Evolutionary conservation across 2,113 vertebrate species (phyloP).

Genomic region (Triplophysa dalaica): DNA sequence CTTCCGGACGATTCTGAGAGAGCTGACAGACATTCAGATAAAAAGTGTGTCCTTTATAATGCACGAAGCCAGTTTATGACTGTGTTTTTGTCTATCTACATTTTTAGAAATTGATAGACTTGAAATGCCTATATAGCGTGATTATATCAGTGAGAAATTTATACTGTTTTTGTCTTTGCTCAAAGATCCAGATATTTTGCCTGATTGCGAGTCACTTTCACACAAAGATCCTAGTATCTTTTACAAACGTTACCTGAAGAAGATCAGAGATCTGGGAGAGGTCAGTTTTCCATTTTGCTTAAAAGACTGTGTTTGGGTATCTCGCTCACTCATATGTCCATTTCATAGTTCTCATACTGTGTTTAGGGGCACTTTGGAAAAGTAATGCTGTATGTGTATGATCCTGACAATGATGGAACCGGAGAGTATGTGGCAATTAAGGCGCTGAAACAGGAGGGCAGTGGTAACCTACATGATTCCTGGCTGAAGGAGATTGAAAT

Average conservation of each 20-base stretch:
- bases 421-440: slow-evolving; percentile 93
- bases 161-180: neutral
- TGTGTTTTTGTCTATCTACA: neutral
- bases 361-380: slow-evolving; percentile 92
- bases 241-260: slow-evolving; percentile 89
- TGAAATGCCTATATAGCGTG: no score
- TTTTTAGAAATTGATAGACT: no score
- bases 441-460: slow-evolving; percentile 82
- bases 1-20: slow-evolving; percentile 83
- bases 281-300: slow-evolving; percentile 63
- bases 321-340: neutral
- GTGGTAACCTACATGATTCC: slow-evolving; percentile 71
- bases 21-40: slow-evolving; percentile 83
- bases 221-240: slow-evolving; percentile 81
- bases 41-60: slow-evolving; percentile 70
- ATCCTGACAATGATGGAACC: slow-evolving; percentile 85
- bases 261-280: slow-evolving; percentile 84
- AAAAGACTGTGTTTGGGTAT: neutral
- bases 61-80: neutral
- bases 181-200: slow-evolving; percentile 78
- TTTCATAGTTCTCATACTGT: neutral
- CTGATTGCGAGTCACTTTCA: slow-evolving; percentile 66
- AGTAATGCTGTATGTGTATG: slow-evolving; percentile 87
- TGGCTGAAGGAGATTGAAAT: slow-evolving; percentile 91
- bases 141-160: neutral